Evolutionary conservation across 2,797 vertebrate species (phyloP).

Genomic region (Lepilemur septentrionalis): DNA sequence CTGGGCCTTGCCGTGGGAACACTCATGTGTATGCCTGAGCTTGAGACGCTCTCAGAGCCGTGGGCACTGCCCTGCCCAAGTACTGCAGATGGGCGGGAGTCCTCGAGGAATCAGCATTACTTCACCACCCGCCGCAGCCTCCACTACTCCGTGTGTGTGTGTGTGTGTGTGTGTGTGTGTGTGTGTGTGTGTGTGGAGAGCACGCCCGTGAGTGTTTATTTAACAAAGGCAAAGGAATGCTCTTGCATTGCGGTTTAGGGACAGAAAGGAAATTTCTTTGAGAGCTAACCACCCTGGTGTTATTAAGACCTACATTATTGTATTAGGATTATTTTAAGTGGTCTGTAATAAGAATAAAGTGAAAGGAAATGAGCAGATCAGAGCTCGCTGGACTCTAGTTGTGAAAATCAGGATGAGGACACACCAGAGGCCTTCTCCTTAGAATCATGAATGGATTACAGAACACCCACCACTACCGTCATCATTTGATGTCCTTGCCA

Average conservation of each 20-base stretch:
- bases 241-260: conserved; percentile 44
- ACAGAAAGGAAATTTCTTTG: conserved; percentile 44
- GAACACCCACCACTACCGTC: not conserved
- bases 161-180: conserved; percentile 13
- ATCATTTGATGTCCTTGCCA: conserved; percentile 50
- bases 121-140: not conserved
- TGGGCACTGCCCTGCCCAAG: not conserved
- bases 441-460: not conserved
- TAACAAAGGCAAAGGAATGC: not conserved
- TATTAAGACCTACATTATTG: conserved; percentile 48
- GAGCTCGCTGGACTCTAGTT: conserved; percentile 43
- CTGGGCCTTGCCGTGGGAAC: not conserved
- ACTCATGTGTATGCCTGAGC: not conserved
- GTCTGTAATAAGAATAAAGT: conserved; percentile 46
- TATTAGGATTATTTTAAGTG: conserved; percentile 64
- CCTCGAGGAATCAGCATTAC: not conserved
- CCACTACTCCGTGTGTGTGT: not conserved
- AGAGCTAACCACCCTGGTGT: conserved; percentile 2
- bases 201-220: not conserved
- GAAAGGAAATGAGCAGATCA: conserved; percentile 51
- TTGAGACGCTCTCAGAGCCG: not conserved
- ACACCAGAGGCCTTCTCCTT: conserved; percentile 46
- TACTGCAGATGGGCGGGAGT: not conserved
- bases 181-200: too few species aligned
- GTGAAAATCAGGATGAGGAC: conserved; percentile 40